phyloP scores from a whole-genome alignment of 2,113 vertebrate species.

The Oncorhynchus tshawytscha region DNA sequence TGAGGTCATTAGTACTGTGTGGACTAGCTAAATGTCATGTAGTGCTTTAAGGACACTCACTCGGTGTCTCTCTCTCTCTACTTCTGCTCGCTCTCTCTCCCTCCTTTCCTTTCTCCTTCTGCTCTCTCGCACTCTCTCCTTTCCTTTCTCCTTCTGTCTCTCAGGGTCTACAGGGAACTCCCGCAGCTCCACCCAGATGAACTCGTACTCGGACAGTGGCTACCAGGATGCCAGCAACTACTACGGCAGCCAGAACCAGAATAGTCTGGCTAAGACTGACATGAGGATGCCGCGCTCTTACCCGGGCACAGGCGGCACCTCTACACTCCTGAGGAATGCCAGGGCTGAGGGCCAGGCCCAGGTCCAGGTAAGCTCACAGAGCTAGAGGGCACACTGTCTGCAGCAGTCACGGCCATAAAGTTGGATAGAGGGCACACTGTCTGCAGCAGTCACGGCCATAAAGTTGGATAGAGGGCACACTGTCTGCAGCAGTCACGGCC shows the following conservation, averaged over 20 bases:
- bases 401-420: too few relatives aligned
- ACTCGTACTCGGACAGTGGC: conserved; percentile 97
- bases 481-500: not conserved
- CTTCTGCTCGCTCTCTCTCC: conserved; percentile 33
- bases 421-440: too few relatives aligned
- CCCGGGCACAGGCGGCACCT: conserved; percentile 65
- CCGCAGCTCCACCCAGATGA: conserved; percentile 95
- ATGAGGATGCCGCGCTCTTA: conserved; percentile 84
- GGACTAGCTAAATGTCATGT: conserved; percentile 52
- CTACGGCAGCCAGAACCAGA: conserved; percentile 80
- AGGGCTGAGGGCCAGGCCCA: conserved; percentile 88
- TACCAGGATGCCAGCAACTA: conserved; percentile 95
- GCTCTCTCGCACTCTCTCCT: not conserved
- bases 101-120: not conserved
- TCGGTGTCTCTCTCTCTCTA: conserved; percentile 57
- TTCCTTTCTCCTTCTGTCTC: conserved; percentile 30
- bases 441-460: too few relatives aligned
- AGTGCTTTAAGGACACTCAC: conserved; percentile 46
- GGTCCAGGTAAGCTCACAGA: conserved; percentile 77
- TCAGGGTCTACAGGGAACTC: conserved; percentile 92
- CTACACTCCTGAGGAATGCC: conserved; percentile 78
- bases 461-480: not conserved
- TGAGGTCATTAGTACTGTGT: conserved; percentile 43
- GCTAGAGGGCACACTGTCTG: too few relatives aligned
- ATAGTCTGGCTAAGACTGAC: conserved; percentile 77